phyloP scores from a whole-genome alignment of 2,113 vertebrate species.

The Ancistrus triradiatus region DNA sequence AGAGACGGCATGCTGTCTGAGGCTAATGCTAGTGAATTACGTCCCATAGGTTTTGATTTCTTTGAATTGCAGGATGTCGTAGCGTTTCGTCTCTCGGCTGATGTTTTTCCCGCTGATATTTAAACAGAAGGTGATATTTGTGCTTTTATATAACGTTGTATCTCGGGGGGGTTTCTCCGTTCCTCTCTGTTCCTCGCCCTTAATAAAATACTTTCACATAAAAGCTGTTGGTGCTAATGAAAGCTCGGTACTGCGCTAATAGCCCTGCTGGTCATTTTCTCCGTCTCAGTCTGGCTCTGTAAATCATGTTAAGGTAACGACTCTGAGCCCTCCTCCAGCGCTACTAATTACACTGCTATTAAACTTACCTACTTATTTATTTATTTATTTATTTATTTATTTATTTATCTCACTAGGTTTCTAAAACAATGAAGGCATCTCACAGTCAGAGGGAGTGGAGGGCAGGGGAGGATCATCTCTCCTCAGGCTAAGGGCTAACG shows the following conservation, averaged over 20 bases:
- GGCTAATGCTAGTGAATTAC: slow-evolving; percentile 32
- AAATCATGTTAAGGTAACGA: slow-evolving; percentile 23
- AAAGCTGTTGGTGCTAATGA: slow-evolving; percentile 4
- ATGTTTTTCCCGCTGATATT: slow-evolving; percentile 20
- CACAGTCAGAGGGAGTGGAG: too few relatives aligned
- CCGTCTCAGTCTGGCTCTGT: slow-evolving; percentile 5
- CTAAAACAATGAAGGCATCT: too few relatives aligned
- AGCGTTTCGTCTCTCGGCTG: background rate
- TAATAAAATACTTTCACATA: slow-evolving; percentile 20
- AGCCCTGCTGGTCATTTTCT: slow-evolving; percentile 33
- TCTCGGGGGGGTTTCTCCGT: background rate
- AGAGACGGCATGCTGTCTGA: slow-evolving; percentile 26
- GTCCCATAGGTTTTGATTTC: slow-evolving; percentile 31
- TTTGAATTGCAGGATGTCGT: slow-evolving; percentile 17
- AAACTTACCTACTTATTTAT: too few relatives aligned
- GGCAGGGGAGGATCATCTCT: too few relatives aligned
- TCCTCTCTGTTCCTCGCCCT: background rate
- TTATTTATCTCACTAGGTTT: background rate
- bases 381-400: too few relatives aligned
- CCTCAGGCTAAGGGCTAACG: too few relatives aligned
- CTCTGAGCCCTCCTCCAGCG: slow-evolving; percentile 1
- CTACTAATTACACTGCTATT: slow-evolving; percentile 4
- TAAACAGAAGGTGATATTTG: slow-evolving; percentile 9
- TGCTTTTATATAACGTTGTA: background rate
- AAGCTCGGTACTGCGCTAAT: slow-evolving; percentile 24